These are phyloP conservation scores for Heterotis niloticus DNA, from an alignment of 2,113 vertebrate genomes.

Conservation along the genomic window DNA sequence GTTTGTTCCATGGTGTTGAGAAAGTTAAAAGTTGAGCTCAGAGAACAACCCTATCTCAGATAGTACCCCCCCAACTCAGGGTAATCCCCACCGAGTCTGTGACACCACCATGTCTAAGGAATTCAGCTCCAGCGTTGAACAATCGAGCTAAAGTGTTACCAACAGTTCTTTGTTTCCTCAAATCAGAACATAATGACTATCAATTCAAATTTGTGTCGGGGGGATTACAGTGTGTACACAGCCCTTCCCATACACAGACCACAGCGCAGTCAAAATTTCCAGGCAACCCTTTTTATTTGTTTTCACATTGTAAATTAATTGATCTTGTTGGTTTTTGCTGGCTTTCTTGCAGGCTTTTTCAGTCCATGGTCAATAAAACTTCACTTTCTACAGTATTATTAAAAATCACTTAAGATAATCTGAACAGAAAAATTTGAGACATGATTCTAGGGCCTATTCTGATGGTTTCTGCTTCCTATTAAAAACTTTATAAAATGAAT, in stretches of 20 bases:
- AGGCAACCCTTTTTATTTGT: neutral
- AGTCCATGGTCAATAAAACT: neutral
- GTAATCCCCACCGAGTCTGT: neutral
- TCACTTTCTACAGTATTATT: neutral
- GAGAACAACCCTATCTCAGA: neutral
- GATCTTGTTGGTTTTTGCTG: conserved; percentile 9
- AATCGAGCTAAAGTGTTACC: neutral
- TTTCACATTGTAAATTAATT: conserved; percentile 3
- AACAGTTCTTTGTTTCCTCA: neutral
- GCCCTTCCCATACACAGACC: conserved; percentile 20
- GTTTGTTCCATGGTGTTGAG: neutral
- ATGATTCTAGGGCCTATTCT: neutral
- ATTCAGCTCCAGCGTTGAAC: neutral
- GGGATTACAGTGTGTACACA: neutral
- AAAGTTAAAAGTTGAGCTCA: neutral
- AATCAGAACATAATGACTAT: neutral
- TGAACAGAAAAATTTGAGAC: neutral
- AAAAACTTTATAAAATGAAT: neutral
- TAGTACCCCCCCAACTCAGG: neutral
- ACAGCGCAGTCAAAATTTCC: neutral
- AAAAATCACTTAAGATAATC: neutral
- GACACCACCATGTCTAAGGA: neutral
- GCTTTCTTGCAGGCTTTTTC: conserved; percentile 18
- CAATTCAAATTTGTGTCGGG: conserved; percentile 2
- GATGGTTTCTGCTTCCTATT: conserved; percentile 4